Evolutionary conservation across 2,888 invertebrate genomes (phyloP).

Genomic region (Latrodectus elegans): DNA sequence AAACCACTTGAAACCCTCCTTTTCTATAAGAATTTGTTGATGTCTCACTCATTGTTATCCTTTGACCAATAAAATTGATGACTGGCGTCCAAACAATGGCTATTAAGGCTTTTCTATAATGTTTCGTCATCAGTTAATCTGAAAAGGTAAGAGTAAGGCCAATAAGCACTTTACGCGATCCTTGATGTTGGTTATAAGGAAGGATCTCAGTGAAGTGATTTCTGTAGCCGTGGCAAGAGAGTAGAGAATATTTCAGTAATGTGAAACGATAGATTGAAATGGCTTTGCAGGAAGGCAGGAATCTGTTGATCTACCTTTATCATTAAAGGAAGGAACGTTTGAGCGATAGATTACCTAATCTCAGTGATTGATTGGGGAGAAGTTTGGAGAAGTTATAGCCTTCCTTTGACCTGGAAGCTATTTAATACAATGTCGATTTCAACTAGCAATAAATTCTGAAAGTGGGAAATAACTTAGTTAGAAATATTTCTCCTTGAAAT

Average conservation of each 20-base stretch:
- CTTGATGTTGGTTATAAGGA: constrained; percentile 25
- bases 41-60: constrained; percentile 35
- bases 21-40: constrained; percentile 46
- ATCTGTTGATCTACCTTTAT: constrained; percentile 48
- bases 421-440: constrained; percentile 50
- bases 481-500: background rate
- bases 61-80: constrained; percentile 56
- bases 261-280: constrained; percentile 58
- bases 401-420: constrained; percentile 27
- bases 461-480: constrained; percentile 7
- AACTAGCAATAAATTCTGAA: constrained; percentile 29
- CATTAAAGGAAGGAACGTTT: constrained; percentile 54
- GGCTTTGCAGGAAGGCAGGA: constrained; percentile 32
- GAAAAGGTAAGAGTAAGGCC: background rate
- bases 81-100: constrained; percentile 50
- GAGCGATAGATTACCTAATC: constrained; percentile 54
- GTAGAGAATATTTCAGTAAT: constrained; percentile 49
- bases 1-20: background rate
- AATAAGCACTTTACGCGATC: constrained; percentile 36
- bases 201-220: constrained; percentile 28
- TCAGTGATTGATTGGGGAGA: constrained; percentile 29
- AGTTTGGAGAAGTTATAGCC: constrained; percentile 23
- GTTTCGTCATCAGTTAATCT: constrained; percentile 59
- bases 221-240: constrained; percentile 22
- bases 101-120: constrained; percentile 58